Evolutionary conservation across 23 tunicate species (phyloP), one percentile per base, ranked within the genome.

Genomic region (Aplidium turbinatum): DNA sequence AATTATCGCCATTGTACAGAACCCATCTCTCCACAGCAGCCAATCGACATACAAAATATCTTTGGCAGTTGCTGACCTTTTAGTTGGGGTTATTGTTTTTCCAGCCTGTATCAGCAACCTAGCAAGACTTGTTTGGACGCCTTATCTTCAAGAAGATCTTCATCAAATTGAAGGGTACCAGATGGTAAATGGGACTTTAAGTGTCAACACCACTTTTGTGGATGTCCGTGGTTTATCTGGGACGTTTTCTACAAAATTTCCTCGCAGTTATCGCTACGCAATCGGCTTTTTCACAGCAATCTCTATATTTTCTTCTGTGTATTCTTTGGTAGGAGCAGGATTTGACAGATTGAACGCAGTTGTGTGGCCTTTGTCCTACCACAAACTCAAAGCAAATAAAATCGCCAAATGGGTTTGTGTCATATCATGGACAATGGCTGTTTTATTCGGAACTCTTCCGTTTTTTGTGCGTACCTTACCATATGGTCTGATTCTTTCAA

Each of bases 31-130:
- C n/a, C n/a, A n/a, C n/a, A 85, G 77, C 72, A 85, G 83, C 56
- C 91, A 85, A 69, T 63, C 91, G 1, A 78, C 70, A 20, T 85
- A 77, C 64, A 85, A 85, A 33, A 32, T 68, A n/a, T 85, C 91
- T 1, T 53, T 85, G 47, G 91, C 83, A 30, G 34, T 77, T 42
- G 91, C 91, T 42, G 91, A 85, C 50, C 50, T 85, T 20, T 19
- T 85, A 21, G 91, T 85, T 58, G 91, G 91, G 0, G 25, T 70
- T 1, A 31, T 85, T 38, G 83, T 85, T 29, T 40, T 85, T 34
- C 91, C 91, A 0, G 58, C 75, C 1, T 85, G 70, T 48, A 60
- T 77, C 1, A 64, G 57, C 6, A 78, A 63, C 21, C 47, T 85
- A 27, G 1, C 51, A 0, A 27, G 58, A 45, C 47, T 73, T 22